These are phyloP conservation scores for Chelonia mydas DNA, from an alignment of 2,797 vertebrate species.

Conservation along the genomic window DNA sequence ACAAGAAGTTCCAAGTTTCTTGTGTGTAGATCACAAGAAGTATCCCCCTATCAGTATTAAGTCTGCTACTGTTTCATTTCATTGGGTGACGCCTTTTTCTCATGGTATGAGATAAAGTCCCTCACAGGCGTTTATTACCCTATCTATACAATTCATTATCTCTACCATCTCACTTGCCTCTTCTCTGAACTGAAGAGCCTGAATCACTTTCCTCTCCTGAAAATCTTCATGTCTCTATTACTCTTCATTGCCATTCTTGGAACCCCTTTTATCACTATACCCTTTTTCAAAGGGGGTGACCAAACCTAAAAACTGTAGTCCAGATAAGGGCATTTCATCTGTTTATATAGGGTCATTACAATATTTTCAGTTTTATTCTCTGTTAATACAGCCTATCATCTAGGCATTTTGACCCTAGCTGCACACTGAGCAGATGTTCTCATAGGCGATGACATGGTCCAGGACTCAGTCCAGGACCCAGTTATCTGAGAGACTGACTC, in stretches of 20 bases:
- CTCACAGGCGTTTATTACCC: too few relatives aligned
- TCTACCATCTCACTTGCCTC: neutral
- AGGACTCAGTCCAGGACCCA: neutral
- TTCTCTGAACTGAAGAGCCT: neutral
- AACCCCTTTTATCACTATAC: fast-evolving
- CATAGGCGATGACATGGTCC: neutral
- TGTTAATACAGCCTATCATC: neutral
- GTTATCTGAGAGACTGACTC: neutral
- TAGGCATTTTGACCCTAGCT: neutral
- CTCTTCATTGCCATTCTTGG: neutral
- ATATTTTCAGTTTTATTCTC: neutral
- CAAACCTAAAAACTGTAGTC: neutral
- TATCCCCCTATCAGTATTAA: neutral
- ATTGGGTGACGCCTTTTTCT: neutral
- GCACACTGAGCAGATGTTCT: neutral
- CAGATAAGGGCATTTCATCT: neutral
- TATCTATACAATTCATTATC: neutral
- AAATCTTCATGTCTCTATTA: neutral
- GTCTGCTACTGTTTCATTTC: neutral
- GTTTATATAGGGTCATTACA: neutral
- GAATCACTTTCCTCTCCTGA: neutral
- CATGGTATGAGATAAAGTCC: neutral
- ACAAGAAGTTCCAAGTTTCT: neutral
- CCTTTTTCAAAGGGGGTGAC: neutral
- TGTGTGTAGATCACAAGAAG: neutral